These are phyloP conservation scores for Rhadina sibilatrix DNA, from an alignment of 2,113 vertebrate species.

Conservation along the genomic window DNA sequence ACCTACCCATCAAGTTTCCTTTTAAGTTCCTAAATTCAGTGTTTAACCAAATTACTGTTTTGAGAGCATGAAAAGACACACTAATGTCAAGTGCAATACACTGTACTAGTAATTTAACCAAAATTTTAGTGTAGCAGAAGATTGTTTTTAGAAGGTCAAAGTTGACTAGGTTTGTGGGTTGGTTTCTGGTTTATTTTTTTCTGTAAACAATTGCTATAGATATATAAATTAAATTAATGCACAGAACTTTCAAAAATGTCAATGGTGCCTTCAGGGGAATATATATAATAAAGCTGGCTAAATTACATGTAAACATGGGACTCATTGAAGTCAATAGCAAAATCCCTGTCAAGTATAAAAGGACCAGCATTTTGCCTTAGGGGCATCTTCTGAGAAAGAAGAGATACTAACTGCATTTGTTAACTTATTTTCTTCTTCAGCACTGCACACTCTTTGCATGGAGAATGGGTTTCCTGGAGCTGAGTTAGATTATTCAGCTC, in stretches of 20 bases:
- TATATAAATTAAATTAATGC: constrained; percentile 3
- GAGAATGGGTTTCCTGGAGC: neutral
- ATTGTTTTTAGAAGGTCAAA: neutral
- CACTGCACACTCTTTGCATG: neutral
- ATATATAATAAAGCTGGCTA: neutral
- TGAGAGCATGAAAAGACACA: neutral
- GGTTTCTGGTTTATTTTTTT: neutral
- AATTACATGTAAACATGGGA: neutral
- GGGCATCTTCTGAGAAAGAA: neutral
- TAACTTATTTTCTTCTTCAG: neutral
- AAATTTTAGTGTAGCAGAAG: neutral
- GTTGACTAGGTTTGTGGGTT: neutral
- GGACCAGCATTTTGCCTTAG: neutral
- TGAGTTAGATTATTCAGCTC: neutral
- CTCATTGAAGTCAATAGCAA: neutral
- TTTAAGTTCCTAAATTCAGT: neutral
- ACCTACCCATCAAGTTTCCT: neutral
- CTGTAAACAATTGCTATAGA: neutral
- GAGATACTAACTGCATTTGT: neutral
- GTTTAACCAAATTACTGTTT: neutral
- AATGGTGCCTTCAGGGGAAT: neutral
- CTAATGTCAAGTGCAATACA: neutral
- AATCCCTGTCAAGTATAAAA: neutral
- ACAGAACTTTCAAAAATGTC: neutral
- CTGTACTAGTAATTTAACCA: neutral